Evolutionary conservation across 1,140 invertebrate species (phyloP).

Genomic region (Drosophila paulistorum): DNA sequence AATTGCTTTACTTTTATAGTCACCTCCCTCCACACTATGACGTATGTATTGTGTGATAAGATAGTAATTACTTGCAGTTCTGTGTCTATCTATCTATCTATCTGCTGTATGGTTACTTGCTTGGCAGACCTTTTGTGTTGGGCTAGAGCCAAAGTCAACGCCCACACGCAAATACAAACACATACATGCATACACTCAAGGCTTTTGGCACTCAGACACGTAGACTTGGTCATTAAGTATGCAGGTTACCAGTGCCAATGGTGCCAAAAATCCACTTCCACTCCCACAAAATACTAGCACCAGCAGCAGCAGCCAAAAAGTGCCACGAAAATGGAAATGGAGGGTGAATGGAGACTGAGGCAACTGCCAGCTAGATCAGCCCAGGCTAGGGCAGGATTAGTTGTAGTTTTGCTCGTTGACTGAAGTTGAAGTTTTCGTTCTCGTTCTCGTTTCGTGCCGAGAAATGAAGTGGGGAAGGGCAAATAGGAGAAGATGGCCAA

Average conservation of each 20-base stretch:
- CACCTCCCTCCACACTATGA: conserved; percentile 3
- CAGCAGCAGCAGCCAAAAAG: conserved; percentile 35
- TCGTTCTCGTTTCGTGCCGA: neutral
- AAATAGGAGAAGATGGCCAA: neutral
- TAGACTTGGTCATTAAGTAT: conserved; percentile 78
- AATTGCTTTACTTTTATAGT: conserved; percentile 61
- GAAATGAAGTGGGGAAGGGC: neutral
- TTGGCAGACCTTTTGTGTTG: conserved; percentile 34
- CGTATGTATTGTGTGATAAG: conserved; percentile 47
- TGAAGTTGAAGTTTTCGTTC: conserved; percentile 14
- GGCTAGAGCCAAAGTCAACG: conserved; percentile 24
- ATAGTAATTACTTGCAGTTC: conserved; percentile 59
- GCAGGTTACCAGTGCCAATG: conserved; percentile 81
- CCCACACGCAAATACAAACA: conserved; percentile 20
- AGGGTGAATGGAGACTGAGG: too few relatives aligned
- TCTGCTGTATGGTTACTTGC: neutral
- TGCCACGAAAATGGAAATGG: conserved; percentile 48
- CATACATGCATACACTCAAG: conserved; percentile 2
- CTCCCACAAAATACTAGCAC: neutral
- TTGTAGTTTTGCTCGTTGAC: conserved; percentile 59
- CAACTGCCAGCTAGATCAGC: neutral
- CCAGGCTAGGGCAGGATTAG: conserved; percentile 56
- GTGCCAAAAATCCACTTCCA: conserved; percentile 75
- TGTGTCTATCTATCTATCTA: conserved; percentile 7
- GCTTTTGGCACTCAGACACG: conserved; percentile 76